Percentiles rank a stretch among this genome's conserved stretches.
Evolutionary conservation across 1,140 invertebrate genomes (phyloP).

Genomic region (Varroa destructor): DNA sequence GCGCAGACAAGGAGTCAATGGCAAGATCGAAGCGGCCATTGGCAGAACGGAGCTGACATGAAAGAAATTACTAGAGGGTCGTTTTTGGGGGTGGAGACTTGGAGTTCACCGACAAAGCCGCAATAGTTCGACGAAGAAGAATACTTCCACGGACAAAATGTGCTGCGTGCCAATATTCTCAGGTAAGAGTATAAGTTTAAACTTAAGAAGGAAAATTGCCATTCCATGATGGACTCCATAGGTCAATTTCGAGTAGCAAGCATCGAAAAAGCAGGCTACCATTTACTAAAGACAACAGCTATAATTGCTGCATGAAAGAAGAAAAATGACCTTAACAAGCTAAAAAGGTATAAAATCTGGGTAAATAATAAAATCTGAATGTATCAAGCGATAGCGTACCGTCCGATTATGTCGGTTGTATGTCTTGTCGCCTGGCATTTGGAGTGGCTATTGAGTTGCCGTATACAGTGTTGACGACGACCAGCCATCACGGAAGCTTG

Average conservation of each 20-base stretch:
- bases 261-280: too few species aligned
- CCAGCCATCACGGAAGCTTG: slow-evolving; percentile 1
- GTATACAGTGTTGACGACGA: slow-evolving; percentile 3
- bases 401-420: not conserved
- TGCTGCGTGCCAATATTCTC: slow-evolving; percentile 1
- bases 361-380: too few species aligned
- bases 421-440: slow-evolving; percentile 8
- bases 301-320: not conserved
- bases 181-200: not conserved
- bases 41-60: not conserved
- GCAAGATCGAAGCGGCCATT: not conserved
- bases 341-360: not conserved
- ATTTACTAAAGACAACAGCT: not conserved
- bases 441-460: slow-evolving; percentile 5
- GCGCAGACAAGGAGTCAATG: not conserved
- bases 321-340: not conserved
- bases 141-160: not conserved
- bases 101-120: not conserved
- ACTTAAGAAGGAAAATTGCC: too few species aligned
- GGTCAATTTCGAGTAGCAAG: too few species aligned
- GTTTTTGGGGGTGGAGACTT: slow-evolving; percentile 4
- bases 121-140: slow-evolving; percentile 1
- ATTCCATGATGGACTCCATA: too few species aligned
- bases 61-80: slow-evolving; percentile 1
- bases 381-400: too few species aligned